A percentile compares a stretch with the other conserved stretches of the same genome.
phyloP scores from a whole-genome alignment of 2,113 vertebrate species.

The Psittacus erithacus region DNA sequence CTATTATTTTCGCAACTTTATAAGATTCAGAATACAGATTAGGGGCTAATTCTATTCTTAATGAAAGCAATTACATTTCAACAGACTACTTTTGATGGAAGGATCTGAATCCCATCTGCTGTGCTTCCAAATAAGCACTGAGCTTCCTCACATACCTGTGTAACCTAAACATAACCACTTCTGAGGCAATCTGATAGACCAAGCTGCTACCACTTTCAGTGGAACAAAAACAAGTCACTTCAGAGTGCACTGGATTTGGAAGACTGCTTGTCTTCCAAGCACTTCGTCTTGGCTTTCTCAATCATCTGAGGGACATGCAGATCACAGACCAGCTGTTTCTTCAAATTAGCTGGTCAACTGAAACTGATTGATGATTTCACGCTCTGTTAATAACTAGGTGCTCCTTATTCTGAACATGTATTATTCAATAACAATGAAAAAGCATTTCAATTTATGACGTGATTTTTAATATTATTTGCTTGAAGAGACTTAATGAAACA shows the following conservation, averaged over 20 bases:
- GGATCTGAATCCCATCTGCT: not conserved
- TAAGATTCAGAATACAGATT: not conserved
- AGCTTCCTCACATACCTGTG: not conserved
- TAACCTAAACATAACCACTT: not conserved
- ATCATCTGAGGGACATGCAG: not conserved
- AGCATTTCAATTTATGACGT: not conserved
- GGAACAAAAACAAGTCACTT: not conserved
- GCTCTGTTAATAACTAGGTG: not conserved
- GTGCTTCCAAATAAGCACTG: not conserved
- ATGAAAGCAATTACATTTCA: not conserved
- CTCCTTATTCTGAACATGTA: not conserved
- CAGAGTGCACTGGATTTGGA: not conserved
- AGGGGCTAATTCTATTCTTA: not conserved
- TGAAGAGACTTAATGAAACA: not conserved
- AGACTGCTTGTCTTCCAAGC: not conserved
- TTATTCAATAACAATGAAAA: not conserved
- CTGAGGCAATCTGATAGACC: not conserved
- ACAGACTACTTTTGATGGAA: not conserved
- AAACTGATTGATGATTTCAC: not conserved
- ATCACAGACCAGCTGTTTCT: slow-evolving; percentile 1
- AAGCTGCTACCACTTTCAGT: not conserved
- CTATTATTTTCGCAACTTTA: not conserved
- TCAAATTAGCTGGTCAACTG: not conserved
- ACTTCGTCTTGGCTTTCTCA: not conserved
- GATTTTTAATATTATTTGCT: not conserved